Percentiles rank a stretch among this genome's conserved stretches.
Evolutionary conservation across 2,888 invertebrate genomes (phyloP).

Genomic region (Phorcus lineatus): DNA sequence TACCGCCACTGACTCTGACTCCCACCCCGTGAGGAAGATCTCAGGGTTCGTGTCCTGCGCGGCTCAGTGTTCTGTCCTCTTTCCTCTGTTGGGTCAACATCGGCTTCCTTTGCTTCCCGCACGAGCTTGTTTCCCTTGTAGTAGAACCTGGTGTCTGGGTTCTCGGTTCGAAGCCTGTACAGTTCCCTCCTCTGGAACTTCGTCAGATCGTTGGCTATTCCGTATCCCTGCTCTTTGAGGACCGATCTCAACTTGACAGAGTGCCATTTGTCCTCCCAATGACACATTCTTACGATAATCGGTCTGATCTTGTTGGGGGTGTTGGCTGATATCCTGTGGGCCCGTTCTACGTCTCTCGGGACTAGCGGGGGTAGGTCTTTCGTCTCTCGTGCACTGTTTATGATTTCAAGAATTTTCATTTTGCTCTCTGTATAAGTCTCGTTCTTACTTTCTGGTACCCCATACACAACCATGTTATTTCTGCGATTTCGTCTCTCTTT

Average conservation of each 20-base stretch:
- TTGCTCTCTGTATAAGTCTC: too few species aligned
- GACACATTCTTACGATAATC: background rate
- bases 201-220: background rate
- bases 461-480: too few species aligned
- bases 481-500: background rate
- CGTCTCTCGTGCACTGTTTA: background rate
- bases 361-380: background rate
- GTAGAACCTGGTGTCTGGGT: background rate
- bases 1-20: too few species aligned
- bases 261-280: background rate
- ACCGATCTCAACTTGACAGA: background rate
- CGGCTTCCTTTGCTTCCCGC: too few species aligned
- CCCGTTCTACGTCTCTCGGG: background rate
- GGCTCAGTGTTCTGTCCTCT: too few species aligned
- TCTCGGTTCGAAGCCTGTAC: background rate
- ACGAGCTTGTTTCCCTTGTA: too few species aligned
- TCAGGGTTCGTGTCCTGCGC: too few species aligned
- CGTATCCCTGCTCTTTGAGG: background rate
- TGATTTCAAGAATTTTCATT: too few species aligned
- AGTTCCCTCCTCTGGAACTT: background rate
- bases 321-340: background rate
- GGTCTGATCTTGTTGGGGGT: background rate
- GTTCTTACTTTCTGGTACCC: too few species aligned
- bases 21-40: too few species aligned
- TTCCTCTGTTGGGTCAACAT: too few species aligned